Evolutionary conservation across 2,797 vertebrate species (phyloP).

Genomic region (Sciaenops ocellatus): DNA sequence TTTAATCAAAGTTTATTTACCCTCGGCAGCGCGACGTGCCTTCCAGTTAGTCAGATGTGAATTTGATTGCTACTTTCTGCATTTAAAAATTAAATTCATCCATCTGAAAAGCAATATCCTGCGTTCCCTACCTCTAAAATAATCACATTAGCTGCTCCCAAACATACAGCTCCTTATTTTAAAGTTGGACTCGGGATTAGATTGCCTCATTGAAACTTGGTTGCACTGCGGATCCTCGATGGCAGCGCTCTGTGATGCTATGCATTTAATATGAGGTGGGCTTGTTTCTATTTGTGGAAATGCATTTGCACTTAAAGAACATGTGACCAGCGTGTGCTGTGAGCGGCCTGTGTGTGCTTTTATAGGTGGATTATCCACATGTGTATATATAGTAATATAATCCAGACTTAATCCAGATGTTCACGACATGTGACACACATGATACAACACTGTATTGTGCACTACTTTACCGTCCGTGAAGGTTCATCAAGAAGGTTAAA

Average conservation of each 20-base stretch:
- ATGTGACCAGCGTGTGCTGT: not conserved
- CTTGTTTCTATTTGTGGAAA: slow-evolving; percentile 13
- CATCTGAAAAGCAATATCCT: slow-evolving; percentile 8
- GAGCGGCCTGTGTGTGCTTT: slow-evolving; percentile 16
- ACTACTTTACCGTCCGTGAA: too few species aligned
- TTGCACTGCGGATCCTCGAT: not conserved
- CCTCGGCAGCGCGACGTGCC: not conserved
- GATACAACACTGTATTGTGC: too few species aligned
- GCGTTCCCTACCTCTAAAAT: not conserved
- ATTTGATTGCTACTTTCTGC: not conserved
- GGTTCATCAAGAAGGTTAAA: too few species aligned
- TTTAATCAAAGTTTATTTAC: slow-evolving; percentile 27
- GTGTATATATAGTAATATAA: slow-evolving; percentile 35
- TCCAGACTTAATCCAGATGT: slow-evolving; percentile 57
- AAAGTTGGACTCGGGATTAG: not conserved
- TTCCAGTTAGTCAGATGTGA: not conserved
- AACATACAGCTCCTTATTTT: not conserved
- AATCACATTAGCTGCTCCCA: not conserved
- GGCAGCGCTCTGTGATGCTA: not conserved
- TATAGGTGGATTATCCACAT: slow-evolving; percentile 59
- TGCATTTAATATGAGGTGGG: not conserved
- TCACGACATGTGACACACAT: slow-evolving; percentile 27
- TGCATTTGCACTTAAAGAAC: slow-evolving; percentile 13
- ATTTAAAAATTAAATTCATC: not conserved
- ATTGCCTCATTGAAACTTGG: not conserved